Evolutionary conservation across 2,888 invertebrate species (phyloP).

Genomic region (Metopia argyrocephala): DNA sequence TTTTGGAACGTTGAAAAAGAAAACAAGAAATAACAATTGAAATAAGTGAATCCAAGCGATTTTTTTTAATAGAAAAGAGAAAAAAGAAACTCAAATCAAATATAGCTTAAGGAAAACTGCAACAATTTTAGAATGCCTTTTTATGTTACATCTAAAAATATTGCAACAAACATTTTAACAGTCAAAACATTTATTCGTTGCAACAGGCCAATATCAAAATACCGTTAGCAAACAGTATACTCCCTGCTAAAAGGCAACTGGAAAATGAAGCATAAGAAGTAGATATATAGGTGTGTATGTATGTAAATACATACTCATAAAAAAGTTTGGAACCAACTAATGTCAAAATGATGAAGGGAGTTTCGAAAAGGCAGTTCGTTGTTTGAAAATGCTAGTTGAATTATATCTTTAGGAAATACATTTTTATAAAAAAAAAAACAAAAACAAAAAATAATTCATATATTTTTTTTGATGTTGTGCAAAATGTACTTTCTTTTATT

Average conservation of each 20-base stretch:
- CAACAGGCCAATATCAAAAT: slow-evolving; percentile 55
- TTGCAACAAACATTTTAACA: slow-evolving; percentile 35
- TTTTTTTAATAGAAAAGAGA: background rate
- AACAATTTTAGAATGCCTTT: slow-evolving; percentile 31
- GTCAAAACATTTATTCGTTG: slow-evolving; percentile 51
- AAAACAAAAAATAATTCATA: background rate
- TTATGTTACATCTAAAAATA: slow-evolving; percentile 35
- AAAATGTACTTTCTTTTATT: slow-evolving; percentile 28
- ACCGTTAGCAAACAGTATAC: slow-evolving; percentile 40
- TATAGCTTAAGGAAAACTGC: slow-evolving; percentile 53
- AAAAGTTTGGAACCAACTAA: slow-evolving; percentile 15
- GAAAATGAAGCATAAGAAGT: background rate
- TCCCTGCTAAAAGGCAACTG: background rate
- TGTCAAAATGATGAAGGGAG: slow-evolving; percentile 45
- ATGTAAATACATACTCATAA: background rate
- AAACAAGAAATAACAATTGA: background rate
- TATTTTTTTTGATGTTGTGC: slow-evolving; percentile 40
- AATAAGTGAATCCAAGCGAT: background rate
- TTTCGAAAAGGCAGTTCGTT: slow-evolving; percentile 19
- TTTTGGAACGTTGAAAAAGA: background rate
- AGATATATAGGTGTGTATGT: background rate
- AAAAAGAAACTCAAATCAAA: slow-evolving; percentile 58
- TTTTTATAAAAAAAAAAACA: slow-evolving; percentile 21
- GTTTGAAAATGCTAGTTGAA: slow-evolving; percentile 36
- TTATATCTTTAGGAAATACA: slow-evolving; percentile 43